phyloP scores from a whole-genome alignment of 2,888 invertebrate genomes.

The Dynastes tityus region DNA sequence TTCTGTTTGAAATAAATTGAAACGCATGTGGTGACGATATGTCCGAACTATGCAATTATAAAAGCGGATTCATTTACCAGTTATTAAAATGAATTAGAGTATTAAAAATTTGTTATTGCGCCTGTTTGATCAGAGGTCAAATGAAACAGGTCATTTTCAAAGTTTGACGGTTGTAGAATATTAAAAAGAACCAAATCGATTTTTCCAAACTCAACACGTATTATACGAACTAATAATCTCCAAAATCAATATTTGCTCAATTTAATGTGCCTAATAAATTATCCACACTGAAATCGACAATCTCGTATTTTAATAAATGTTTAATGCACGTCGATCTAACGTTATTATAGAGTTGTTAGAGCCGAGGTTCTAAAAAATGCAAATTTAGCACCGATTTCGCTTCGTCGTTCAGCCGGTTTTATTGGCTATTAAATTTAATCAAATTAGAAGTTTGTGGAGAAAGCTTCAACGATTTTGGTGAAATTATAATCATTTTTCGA shows the following conservation, averaged over 20 bases:
- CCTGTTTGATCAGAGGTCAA: neutral
- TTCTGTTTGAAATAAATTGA: neutral
- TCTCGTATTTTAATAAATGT: no score
- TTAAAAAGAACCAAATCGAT: neutral
- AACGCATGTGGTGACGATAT: neutral
- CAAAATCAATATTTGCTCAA: no score
- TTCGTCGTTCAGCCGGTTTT: neutral
- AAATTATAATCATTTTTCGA: neutral
- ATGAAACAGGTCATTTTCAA: neutral
- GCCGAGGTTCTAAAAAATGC: no score
- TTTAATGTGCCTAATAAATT: no score
- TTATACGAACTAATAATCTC: no score
- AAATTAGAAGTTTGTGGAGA: neutral
- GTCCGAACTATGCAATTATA: neutral
- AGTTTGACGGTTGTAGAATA: neutral
- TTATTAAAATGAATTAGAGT: neutral
- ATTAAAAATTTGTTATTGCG: neutral
- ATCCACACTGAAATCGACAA: no score
- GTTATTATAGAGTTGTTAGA: no score
- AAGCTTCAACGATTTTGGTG: neutral
- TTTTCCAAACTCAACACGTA: no score
- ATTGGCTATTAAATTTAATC: conserved; percentile 6
- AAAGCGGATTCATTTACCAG: neutral
- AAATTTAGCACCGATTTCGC: no score
- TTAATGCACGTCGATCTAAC: no score